Base-by-base conservation (phyloP, 2,888 invertebrate genomes). In the Hirtodrosophila histrioides region DNA sequence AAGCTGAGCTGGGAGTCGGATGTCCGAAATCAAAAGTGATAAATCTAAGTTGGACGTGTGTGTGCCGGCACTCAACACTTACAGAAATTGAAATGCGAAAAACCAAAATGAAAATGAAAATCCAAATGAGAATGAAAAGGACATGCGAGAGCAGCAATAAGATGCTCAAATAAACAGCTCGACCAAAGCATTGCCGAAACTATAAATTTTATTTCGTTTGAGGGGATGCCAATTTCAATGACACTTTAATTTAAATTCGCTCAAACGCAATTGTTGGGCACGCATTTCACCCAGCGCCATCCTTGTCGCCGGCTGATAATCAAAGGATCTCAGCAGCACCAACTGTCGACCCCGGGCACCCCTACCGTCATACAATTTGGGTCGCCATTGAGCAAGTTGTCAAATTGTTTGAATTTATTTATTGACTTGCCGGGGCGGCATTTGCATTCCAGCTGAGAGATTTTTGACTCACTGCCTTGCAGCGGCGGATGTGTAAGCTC, bases 171-270 rank as follows among this genome's bases (percentile, higher is more conserved):
- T 68, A 65, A 76, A 78, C 65, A 65, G 58, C 48, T 55, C 37
- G 68, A 48, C 67, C 63, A 64, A 51, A 51, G 56, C 60, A 54
- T 31, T 69, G 78, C 64, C 70, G 65, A 82, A 78, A 83, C 85
- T 87, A 88, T 88, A 88, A 88, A 88, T 88, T 88, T 85, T 86
- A 81, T 85, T 85, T 85, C 68, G 66, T 65, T 75, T 84, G 78
- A 86, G 78, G 75, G 86, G 64, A 68, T 83, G 83, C 86, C 85
- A 86, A 78, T 85, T 79, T 72, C 86, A 86, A 86, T 88, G 89
- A 88, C 89, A 88, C 80, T 88, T 88, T 89, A 88, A 88, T 88
- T 88, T 88, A 88, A 89, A 89, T 89, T 87, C 77, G 78, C 75
- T 79, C 83, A 82, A 85, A 85, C 87, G 78, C 86, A 85, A 85